Evolutionary conservation across 1,140 invertebrate genomes (phyloP).

Genomic region (Anastatus disparis): DNA sequence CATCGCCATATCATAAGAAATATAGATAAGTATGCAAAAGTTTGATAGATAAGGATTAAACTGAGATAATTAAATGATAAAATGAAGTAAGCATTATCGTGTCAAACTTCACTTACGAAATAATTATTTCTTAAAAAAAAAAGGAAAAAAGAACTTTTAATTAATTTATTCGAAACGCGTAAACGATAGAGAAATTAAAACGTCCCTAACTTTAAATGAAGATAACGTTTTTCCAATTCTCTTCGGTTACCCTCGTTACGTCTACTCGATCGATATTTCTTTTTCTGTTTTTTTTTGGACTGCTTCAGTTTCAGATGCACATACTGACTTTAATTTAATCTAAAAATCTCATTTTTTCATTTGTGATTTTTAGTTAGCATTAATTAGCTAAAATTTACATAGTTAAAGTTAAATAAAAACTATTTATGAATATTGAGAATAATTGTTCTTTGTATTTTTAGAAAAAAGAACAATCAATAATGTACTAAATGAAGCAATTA

Average conservation of each 20-base stretch:
- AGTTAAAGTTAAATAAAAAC: too few relatives aligned
- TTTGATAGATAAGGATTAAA: background rate
- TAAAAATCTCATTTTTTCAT: too few relatives aligned
- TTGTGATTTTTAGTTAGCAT: too few relatives aligned
- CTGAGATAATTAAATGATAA: background rate
- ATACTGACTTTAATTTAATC: too few relatives aligned
- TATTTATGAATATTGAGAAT: too few relatives aligned
- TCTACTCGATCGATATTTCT: constrained; percentile 56
- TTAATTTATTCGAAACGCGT: constrained; percentile 22
- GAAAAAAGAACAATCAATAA: too few relatives aligned
- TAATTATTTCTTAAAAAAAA: background rate
- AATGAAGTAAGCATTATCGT: background rate
- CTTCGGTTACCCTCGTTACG: constrained; percentile 56
- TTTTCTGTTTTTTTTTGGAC: too few relatives aligned
- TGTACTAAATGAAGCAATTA: too few relatives aligned
- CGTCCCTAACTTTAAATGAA: background rate
- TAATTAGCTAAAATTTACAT: too few relatives aligned
- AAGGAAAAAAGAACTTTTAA: background rate
- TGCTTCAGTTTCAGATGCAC: too few relatives aligned
- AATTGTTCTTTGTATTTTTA: too few relatives aligned
- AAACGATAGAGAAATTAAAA: constrained; percentile 1
- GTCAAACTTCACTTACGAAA: background rate
- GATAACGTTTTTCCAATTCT: constrained; percentile 56
- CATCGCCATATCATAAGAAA: too few relatives aligned
- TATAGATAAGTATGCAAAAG: background rate